Conservation (phyloP, 2,888 invertebrate genomes). For the Zhengitettix transpicula region DNA sequence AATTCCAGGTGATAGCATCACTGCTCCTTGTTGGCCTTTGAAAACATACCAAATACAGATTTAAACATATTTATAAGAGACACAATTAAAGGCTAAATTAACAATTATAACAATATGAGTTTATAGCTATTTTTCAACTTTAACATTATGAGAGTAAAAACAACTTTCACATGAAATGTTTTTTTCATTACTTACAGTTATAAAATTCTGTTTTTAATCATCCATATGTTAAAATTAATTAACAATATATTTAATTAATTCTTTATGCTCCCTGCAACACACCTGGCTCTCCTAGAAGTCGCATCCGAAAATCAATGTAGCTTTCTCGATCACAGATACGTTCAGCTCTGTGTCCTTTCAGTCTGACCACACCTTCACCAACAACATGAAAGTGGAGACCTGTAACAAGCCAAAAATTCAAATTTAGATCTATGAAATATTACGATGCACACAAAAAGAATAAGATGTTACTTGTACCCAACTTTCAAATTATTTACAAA, state of each 20-base stretch:
- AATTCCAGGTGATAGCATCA: slow-evolving; percentile 76
- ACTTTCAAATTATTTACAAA: too few species aligned
- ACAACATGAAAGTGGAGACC: slow-evolving; percentile 88
- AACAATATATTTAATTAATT: background rate
- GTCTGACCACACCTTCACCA: slow-evolving; percentile 83
- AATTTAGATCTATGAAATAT: too few species aligned
- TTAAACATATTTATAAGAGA: background rate
- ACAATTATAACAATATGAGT: too few species aligned
- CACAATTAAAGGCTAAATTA: too few species aligned
- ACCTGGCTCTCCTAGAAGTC: slow-evolving; percentile 76
- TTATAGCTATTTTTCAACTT: too few species aligned
- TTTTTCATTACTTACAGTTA: background rate
- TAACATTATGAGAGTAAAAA: too few species aligned
- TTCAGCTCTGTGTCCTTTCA: slow-evolving; percentile 66
- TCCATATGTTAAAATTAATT: background rate
- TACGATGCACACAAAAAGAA: too few species aligned
- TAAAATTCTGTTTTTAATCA: too few species aligned
- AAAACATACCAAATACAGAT: slow-evolving; percentile 8
- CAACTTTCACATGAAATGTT: too few species aligned
- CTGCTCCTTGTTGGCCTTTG: slow-evolving; percentile 65
- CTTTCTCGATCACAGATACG: slow-evolving; percentile 81
- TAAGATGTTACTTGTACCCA: too few species aligned
- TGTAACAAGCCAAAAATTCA: slow-evolving; percentile 22
- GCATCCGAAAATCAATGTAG: slow-evolving; percentile 89
- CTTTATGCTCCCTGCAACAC: slow-evolving; percentile 8